Percentiles rank a stretch among this genome's conserved stretches.
These are phyloP conservation scores for Metalampra italica DNA, from an alignment of 2,888 invertebrate species.

Conservation along the genomic window DNA sequence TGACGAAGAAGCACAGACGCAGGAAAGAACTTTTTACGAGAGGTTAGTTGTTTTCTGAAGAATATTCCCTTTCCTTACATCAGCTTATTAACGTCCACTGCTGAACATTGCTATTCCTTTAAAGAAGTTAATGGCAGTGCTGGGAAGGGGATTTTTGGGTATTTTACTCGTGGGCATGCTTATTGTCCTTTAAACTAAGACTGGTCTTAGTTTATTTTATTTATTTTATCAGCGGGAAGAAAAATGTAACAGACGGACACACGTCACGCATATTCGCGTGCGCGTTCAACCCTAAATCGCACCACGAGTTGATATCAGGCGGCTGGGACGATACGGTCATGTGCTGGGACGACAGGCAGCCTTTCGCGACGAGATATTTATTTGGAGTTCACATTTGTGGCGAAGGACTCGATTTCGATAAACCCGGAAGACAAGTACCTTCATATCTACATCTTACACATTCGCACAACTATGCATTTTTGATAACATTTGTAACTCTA, in stretches of 20 bases:
- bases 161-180: too few species aligned
- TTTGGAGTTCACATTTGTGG: constrained; percentile 82
- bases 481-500: too few species aligned
- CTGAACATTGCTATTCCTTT: too few species aligned
- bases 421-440: constrained; percentile 79
- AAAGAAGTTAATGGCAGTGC: too few species aligned
- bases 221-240: constrained; percentile 52
- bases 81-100: too few species aligned
- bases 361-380: constrained; percentile 77
- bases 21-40: constrained; percentile 79
- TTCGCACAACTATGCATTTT: too few species aligned
- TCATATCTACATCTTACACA: constrained; percentile 2
- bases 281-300: constrained; percentile 81
- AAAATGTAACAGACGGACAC: constrained; percentile 77
- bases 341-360: constrained; percentile 83
- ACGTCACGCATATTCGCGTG: constrained; percentile 81
- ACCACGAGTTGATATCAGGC: constrained; percentile 82
- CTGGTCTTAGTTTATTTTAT: too few species aligned
- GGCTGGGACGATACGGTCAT: constrained; percentile 83
- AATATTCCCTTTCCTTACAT: not conserved
- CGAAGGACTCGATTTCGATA: constrained; percentile 82
- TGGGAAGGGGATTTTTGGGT: too few species aligned
- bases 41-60: constrained; percentile 56
- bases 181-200: too few species aligned
- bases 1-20: constrained; percentile 82